These are phyloP conservation scores for Actenoides hombroni DNA, from an alignment of 2,113 vertebrate species.

Conservation along the genomic window DNA sequence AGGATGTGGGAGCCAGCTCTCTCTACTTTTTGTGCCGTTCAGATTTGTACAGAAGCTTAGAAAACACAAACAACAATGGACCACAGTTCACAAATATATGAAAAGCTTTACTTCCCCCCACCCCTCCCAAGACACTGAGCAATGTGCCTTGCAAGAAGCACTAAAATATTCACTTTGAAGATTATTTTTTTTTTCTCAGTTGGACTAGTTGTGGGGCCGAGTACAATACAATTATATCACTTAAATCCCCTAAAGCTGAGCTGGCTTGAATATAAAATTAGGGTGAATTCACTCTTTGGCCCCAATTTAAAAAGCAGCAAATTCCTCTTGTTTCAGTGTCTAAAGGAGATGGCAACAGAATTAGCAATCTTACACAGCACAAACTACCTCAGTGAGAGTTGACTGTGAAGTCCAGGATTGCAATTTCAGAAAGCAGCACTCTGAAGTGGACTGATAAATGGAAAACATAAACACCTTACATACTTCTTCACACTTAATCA, in stretches of 20 bases:
- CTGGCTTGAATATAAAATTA: constrained; percentile 61
- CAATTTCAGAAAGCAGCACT: constrained; percentile 19
- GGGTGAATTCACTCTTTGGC: constrained; percentile 68
- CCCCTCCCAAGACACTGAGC: constrained; percentile 30
- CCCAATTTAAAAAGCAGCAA: constrained; percentile 68
- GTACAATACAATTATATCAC: constrained; percentile 61
- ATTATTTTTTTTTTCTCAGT: constrained; percentile 31
- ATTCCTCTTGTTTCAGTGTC: constrained; percentile 58
- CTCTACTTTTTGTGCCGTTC: not conserved
- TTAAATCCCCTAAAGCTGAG: constrained; percentile 69
- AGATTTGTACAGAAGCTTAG: constrained; percentile 45
- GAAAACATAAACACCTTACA: not conserved
- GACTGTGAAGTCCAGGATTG: constrained; percentile 47
- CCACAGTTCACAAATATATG: not conserved
- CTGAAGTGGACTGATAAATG: constrained; percentile 31
- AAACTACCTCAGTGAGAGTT: constrained; percentile 41
- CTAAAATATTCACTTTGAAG: constrained; percentile 69
- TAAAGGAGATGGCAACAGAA: constrained; percentile 37
- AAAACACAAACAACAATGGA: constrained; percentile 46
- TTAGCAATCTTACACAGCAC: constrained; percentile 20
- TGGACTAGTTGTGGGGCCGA: constrained; percentile 45
- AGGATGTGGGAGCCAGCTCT: not conserved
- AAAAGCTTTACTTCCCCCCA: not conserved
- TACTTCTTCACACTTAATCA: not conserved
- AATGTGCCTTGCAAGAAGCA: constrained; percentile 46